Evolutionary conservation across 2,888 invertebrate species (phyloP).

Genomic region (Himalopsyche japonica): DNA sequence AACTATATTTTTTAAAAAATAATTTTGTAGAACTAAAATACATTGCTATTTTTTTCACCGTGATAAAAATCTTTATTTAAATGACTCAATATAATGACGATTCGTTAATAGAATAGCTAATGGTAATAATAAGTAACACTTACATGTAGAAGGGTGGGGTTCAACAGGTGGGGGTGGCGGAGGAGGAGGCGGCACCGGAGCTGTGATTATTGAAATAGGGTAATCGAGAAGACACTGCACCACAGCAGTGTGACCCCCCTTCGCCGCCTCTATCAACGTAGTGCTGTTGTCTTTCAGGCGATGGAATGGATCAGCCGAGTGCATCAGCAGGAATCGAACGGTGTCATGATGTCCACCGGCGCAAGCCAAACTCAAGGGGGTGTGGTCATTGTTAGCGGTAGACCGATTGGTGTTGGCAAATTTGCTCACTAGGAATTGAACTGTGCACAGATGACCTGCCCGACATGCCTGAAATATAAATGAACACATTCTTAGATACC

Average conservation of each 20-base stretch:
- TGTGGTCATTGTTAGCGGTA: constrained; percentile 95
- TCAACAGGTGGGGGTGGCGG: constrained; percentile 46
- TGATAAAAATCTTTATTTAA: too few species aligned
- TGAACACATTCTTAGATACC: not conserved
- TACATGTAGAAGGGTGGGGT: constrained; percentile 4
- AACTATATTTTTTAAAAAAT: too few species aligned
- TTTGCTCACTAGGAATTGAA: constrained; percentile 91
- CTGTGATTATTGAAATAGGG: constrained; percentile 82
- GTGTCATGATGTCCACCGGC: constrained; percentile 94
- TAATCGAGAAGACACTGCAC: constrained; percentile 94
- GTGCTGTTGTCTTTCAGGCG: constrained; percentile 98
- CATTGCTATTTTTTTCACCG: too few species aligned
- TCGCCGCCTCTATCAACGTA: constrained; percentile 97
- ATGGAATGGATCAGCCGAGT: constrained; percentile 94
- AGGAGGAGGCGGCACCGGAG: constrained; percentile 55
- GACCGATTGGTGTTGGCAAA: constrained; percentile 84
- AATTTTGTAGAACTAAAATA: too few species aligned
- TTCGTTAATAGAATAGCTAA: too few species aligned
- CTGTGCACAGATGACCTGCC: constrained; percentile 94
- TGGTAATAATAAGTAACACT: not conserved
- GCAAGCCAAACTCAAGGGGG: constrained; percentile 93
- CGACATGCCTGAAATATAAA: constrained; percentile 69
- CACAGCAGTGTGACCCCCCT: constrained; percentile 95
- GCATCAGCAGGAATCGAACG: constrained; percentile 87
- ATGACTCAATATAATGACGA: too few species aligned